Conservation (phyloP, 2,797 vertebrate species). For the Zenarchopterus dispar region DNA sequence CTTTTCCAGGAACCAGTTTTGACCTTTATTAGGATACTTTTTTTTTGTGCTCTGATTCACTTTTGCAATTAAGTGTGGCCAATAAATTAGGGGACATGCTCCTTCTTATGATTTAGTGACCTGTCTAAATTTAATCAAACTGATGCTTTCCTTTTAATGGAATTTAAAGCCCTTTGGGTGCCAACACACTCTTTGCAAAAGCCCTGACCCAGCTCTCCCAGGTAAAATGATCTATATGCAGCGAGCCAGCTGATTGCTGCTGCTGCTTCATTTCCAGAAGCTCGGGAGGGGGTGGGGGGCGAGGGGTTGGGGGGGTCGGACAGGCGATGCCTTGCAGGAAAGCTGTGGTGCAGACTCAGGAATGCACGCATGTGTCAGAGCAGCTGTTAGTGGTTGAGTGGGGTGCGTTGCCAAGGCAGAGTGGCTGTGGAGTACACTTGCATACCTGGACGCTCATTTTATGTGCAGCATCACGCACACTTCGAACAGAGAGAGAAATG, state of each 20-base stretch:
- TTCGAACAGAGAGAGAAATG: not conserved
- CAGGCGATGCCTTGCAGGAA: slow-evolving; percentile 44
- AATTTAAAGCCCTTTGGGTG: slow-evolving; percentile 37
- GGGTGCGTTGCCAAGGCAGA: slow-evolving; percentile 43
- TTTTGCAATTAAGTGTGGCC: slow-evolving; percentile 16
- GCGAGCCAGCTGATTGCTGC: not conserved
- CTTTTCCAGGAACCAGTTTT: not conserved
- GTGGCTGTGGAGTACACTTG: slow-evolving; percentile 19
- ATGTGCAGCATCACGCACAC: not conserved
- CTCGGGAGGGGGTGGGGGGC: not conserved
- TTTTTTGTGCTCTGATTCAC: not conserved
- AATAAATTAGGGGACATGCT: slow-evolving; percentile 21
- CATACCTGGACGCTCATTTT: slow-evolving; percentile 35
- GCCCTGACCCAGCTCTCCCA: slow-evolving; percentile 47
- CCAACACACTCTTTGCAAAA: slow-evolving; percentile 23
- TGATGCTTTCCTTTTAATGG: slow-evolving; percentile 49
- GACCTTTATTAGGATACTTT: not conserved
- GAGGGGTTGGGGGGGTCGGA: not conserved
- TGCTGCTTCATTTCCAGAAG: slow-evolving; percentile 18
- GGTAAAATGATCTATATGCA: slow-evolving; percentile 41
- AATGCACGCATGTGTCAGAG: slow-evolving; percentile 71
- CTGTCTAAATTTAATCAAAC: slow-evolving; percentile 47
- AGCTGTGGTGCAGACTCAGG: slow-evolving; percentile 53
- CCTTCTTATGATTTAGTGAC: slow-evolving; percentile 32
- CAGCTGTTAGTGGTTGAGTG: slow-evolving; percentile 70